Evolutionary conservation across 2,113 vertebrate species (phyloP).

Genomic region (Peromyscus polionotus): DNA sequence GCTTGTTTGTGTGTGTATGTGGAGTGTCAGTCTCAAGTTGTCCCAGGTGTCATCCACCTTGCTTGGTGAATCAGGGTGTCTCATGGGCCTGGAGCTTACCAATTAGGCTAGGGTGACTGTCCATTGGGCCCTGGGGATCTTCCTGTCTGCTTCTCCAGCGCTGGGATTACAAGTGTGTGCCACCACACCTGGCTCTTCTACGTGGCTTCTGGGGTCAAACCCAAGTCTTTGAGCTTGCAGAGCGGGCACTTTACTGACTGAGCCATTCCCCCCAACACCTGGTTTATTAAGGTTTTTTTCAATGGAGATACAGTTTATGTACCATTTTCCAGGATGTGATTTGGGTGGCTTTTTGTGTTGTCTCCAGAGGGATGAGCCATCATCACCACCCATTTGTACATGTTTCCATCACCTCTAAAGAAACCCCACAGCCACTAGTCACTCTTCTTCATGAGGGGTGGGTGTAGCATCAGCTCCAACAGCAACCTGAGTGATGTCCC

Average conservation of each 20-base stretch:
- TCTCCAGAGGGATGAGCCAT: background rate
- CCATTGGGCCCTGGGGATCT: background rate
- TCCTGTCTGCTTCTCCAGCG: background rate
- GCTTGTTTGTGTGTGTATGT: background rate
- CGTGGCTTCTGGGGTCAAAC: background rate
- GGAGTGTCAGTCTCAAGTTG: background rate
- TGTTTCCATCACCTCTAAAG: background rate
- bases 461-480: background rate
- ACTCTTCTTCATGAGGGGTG: rapidly evolving
- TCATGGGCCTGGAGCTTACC: background rate
- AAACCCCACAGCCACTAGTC: too few relatives aligned
- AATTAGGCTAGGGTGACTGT: background rate
- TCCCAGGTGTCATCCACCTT: background rate
- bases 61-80: too few relatives aligned
- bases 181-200: background rate
- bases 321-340: background rate
- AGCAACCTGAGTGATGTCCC: rapidly evolving
- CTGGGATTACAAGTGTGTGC: background rate
- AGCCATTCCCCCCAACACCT: background rate
- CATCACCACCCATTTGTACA: background rate
- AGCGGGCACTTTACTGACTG: background rate
- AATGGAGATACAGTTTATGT: background rate
- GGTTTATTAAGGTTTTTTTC: background rate
- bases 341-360: background rate
- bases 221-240: background rate